A percentile compares a stretch with the other conserved stretches of the same genome.
phyloP scores from a whole-genome alignment of 2,888 invertebrate species.

The Drosophila gaucha region DNA sequence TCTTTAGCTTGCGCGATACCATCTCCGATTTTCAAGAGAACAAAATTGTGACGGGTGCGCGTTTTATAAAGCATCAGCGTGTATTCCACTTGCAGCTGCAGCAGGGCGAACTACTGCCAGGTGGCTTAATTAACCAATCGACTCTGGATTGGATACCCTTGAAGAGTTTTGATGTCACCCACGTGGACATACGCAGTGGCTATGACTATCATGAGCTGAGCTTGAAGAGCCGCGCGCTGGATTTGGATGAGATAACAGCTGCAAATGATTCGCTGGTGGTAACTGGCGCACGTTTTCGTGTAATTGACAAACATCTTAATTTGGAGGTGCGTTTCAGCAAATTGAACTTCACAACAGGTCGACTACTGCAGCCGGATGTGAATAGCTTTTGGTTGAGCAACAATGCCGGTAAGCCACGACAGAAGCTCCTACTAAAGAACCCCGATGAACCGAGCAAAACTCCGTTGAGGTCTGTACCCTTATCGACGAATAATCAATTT shows the following conservation, averaged over 20 bases:
- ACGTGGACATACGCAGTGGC: slow-evolving; percentile 86
- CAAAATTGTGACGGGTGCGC: slow-evolving; percentile 91
- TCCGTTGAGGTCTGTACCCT: slow-evolving; percentile 85
- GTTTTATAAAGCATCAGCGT: slow-evolving; percentile 90
- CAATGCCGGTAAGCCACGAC: slow-evolving; percentile 87
- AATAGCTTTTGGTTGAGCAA: slow-evolving; percentile 92
- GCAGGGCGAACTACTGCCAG: slow-evolving; percentile 88
- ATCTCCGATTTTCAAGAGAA: slow-evolving; percentile 87
- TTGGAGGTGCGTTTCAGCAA: slow-evolving; percentile 92
- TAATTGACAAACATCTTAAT: slow-evolving; percentile 92
- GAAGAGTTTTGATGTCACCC: slow-evolving; percentile 86
- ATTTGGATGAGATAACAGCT: slow-evolving; percentile 91
- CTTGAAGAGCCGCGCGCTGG: slow-evolving; percentile 90
- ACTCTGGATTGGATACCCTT: slow-evolving; percentile 89
- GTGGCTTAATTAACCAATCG: slow-evolving; percentile 87
- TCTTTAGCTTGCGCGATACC: slow-evolving; percentile 90
- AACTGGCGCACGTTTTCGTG: slow-evolving; percentile 91
- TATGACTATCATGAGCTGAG: slow-evolving; percentile 91
- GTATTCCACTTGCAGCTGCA: slow-evolving; percentile 93
- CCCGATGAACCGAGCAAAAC: slow-evolving; percentile 89
- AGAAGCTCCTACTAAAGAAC: slow-evolving; percentile 86
- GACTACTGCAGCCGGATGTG: slow-evolving; percentile 86
- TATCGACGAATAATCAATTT: slow-evolving; percentile 88
- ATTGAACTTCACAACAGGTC: slow-evolving; percentile 91
- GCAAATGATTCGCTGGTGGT: slow-evolving; percentile 87